A percentile compares a stretch with the other conserved stretches of the same genome.
Conservation (phyloP, 2,888 invertebrate genomes). For the Antitype chi region DNA sequence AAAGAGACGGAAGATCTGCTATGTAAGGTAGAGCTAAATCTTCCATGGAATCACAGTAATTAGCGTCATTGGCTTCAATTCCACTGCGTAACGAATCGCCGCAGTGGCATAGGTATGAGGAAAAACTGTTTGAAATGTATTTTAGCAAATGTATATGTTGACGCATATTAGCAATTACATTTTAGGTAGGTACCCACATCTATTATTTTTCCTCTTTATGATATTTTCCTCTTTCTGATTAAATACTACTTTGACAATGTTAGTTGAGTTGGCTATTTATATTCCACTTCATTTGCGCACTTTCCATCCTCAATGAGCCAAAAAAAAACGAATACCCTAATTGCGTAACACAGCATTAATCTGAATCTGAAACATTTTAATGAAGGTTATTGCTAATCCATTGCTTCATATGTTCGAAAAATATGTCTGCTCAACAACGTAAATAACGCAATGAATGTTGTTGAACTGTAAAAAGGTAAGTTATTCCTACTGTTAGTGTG, state of each 20-base stretch:
- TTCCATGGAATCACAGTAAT: neutral
- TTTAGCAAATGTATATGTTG: too few species aligned
- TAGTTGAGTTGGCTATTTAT: neutral
- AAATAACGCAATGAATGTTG: too few species aligned
- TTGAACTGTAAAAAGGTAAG: too few species aligned
- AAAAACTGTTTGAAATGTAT: conserved; percentile 28
- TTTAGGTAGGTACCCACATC: neutral
- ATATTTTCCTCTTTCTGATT: neutral
- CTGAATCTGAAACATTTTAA: too few species aligned
- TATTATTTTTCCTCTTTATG: conserved; percentile 19
- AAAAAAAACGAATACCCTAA: too few species aligned
- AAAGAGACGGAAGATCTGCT: neutral
- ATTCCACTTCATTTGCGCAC: neutral
- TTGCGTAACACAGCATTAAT: too few species aligned
- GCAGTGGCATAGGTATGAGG: conserved; percentile 14
- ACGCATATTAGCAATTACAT: conserved; percentile 29
- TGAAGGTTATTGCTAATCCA: too few species aligned
- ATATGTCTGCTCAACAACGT: too few species aligned
- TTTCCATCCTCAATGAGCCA: neutral
- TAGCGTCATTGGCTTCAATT: conserved; percentile 2
- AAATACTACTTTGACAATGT: neutral
- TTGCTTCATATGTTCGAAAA: too few species aligned
- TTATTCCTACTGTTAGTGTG: too few species aligned
- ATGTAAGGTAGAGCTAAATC: neutral
- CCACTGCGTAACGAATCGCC: neutral